These are phyloP conservation scores for Aphidoletes aphidimyza DNA, from an alignment of 2,888 invertebrate genomes.

Conservation along the genomic window DNA sequence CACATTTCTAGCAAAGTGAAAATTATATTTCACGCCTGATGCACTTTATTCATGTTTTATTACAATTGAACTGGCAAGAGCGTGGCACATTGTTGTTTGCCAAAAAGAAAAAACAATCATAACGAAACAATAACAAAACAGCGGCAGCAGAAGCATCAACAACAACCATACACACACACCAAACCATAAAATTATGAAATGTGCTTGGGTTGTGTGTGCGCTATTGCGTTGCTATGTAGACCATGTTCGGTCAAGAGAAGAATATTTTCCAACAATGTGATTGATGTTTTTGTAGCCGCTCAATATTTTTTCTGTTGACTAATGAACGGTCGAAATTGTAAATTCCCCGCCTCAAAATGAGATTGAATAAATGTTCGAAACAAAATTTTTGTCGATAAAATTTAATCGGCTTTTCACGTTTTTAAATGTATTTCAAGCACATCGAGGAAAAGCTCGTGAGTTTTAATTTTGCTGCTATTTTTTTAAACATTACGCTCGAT, in stretches of 20 bases:
- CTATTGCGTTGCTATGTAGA: no score
- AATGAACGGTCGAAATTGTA: no score
- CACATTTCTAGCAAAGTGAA: not conserved
- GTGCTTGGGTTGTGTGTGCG: no score
- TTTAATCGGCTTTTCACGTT: not conserved
- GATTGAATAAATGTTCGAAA: not conserved
- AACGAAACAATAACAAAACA: not conserved
- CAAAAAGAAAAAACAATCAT: not conserved
- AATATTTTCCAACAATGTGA: no score
- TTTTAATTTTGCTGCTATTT: not conserved
- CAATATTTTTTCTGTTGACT: no score
- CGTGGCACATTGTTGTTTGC: not conserved
- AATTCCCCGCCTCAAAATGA: not conserved
- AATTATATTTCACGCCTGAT: slow-evolving; percentile 34
- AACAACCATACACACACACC: no score
- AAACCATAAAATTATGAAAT: no score
- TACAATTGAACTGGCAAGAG: no score
- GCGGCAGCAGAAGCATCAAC: no score
- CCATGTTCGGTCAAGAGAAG: no score
- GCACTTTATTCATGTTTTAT: slow-evolving; percentile 8
- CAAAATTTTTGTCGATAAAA: slow-evolving; percentile 5
- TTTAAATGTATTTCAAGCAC: not conserved
- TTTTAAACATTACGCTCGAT: not conserved
- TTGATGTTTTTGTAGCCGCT: no score
- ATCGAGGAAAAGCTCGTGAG: no score